Evolutionary conservation across 2,888 invertebrate genomes (phyloP), one percentile per base, ranked within the genome.

Genomic region (Taenaris catops): DNA sequence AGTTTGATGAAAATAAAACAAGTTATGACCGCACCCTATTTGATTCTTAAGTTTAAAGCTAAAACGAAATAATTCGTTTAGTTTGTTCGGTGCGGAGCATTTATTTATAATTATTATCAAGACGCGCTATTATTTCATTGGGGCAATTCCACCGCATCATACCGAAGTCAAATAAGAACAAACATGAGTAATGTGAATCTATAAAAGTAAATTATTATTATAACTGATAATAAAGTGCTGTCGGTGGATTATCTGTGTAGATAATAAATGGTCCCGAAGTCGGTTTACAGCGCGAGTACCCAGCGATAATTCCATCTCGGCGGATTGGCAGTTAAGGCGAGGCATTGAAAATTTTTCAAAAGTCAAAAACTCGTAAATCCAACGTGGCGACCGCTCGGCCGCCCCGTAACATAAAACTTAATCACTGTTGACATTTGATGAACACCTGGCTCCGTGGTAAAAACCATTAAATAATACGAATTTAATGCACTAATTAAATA

Each of bases 161-260:
- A 68, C 64, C 50, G 61, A 69, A 72, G 72, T 80, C 78, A 79
- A 79, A 83, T 80, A 80, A 80, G 75, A 80, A 81, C 80, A 76
- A 79, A 79, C 71, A 72, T 78, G 71, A 81, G 69, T 80, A 73
- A 81, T 81, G 76, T 67, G 73, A 69, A 72, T 79, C 80, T 79
- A 81, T 83, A 80, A 81, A 80, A 80, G 78, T 83, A 80, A 81
- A 76, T 83, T 81, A 83, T 83, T 83, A 75, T 83, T 74, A 79
- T 83, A 81, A 80, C 80, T 81, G 80, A 80, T 81, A 80, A 81
- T 83, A 83, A 81, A 81, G 80, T 75, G 79, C 65, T 74, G 79
- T 78, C 76, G 59, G 68, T 75, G 74, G 75, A 80, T 79, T 79
- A 83, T 78, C 76, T 71, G 73, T 60, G 66, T 64, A 58, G 70